These are phyloP conservation scores for Drosophila dives DNA, from an alignment of 2,888 invertebrate genomes.

Conservation along the genomic window DNA sequence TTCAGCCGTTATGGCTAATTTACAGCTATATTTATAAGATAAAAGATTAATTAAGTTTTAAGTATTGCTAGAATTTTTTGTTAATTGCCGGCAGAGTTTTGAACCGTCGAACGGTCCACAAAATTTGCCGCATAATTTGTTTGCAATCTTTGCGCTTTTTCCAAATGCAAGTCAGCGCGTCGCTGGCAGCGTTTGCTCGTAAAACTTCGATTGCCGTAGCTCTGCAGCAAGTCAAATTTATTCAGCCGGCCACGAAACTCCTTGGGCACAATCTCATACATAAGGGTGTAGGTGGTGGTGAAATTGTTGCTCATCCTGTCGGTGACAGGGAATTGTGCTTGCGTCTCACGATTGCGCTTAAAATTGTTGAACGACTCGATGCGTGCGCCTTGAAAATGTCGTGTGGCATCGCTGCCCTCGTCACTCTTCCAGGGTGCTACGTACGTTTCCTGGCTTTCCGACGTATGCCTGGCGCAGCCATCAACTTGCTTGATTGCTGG, in stretches of 20 bases:
- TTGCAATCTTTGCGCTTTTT: conserved; percentile 26
- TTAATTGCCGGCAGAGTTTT: conserved; percentile 7
- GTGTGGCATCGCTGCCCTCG: conserved; percentile 2
- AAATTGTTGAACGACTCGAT: conserved; percentile 8
- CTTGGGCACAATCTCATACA: conserved; percentile 42
- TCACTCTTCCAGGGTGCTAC: not conserved
- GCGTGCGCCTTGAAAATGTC: conserved; percentile 12
- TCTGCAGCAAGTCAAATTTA: conserved; percentile 35
- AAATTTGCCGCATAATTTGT: conserved; percentile 38
- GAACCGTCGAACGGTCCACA: not conserved
- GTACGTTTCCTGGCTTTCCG: conserved; percentile 26
- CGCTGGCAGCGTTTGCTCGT: conserved; percentile 26
- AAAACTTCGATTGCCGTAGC: conserved; percentile 44
- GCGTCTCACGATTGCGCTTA: conserved; percentile 14
- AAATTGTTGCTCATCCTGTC: conserved; percentile 28
- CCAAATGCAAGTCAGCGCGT: not conserved
- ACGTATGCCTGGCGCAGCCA: conserved; percentile 23
- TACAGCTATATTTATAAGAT: not conserved
- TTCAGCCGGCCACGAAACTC: not conserved
- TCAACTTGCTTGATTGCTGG: conserved; percentile 28
- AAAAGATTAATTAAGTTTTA: conserved; percentile 7
- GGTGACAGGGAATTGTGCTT: conserved; percentile 20
- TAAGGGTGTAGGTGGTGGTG: conserved; percentile 46
- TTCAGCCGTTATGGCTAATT: not conserved
- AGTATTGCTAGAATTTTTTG: not conserved